Base-by-base conservation (phyloP, 2,888 invertebrate genomes). In the Mesorhabditis belari region DNA sequence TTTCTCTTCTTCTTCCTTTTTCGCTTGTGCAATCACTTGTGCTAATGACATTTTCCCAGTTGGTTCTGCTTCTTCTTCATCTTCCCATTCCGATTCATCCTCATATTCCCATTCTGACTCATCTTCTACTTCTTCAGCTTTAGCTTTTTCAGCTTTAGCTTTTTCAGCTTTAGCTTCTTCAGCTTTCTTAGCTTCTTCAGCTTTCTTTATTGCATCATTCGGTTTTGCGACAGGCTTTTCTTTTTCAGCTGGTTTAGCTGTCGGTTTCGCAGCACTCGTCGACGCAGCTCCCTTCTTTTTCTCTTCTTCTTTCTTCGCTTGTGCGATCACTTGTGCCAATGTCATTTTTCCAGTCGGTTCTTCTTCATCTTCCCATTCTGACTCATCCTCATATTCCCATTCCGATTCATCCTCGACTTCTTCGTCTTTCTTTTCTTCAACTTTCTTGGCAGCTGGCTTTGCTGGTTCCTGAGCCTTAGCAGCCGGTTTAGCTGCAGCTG, bases 281-380 rank as follows among this genome's bases (percentile, higher is more conserved):
- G n/a, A n/a, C n/a, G n/a, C n/a, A 9, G 12, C n/a, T 17, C 12
- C 44, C 12, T 9, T 9, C n/a, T 35, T n/a, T 23, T 26, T n/a
- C 12, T 24, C 23, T 27, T 54, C 26, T 35, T 35, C 44, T 35
- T 35, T 35, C n/a, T 52, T 23, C n/a, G 26, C 54, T 25, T 5
- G 21, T 19, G 23, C 54, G 54, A 19, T 23, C 25, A 12, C 25
- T 26, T 19, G 12, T 5, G 54, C 12, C 19, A n/a, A 53, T 25
- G 54, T 23, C 26, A 21, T 9, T n/a, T 6, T n/a, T 6, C 12
- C 29, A 5, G 17, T 4, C 17, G 19, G 35, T 44, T 56, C 56
- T 19, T 56, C 56, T n/a, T 56, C 56, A 21, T 56, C 55, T 6
- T 27, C 55, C 44, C n/a, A n/a, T n/a, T n/a, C n/a, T n/a, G n/a